phyloP scores from a whole-genome alignment of 2,113 vertebrate genomes.

The Serinus canaria region DNA sequence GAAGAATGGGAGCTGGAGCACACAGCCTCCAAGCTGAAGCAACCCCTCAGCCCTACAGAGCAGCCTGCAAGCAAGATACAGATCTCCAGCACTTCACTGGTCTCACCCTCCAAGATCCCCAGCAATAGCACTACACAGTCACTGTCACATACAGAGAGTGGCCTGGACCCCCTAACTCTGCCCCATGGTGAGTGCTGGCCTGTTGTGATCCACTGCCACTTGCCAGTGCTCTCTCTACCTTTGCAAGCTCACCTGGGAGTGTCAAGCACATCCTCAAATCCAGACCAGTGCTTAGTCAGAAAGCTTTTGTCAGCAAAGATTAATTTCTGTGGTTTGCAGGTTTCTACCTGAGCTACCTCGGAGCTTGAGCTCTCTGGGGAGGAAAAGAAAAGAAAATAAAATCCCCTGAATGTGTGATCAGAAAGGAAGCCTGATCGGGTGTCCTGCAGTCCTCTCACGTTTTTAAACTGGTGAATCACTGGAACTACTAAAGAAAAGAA shows the following conservation, averaged over 20 bases:
- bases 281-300: neutral
- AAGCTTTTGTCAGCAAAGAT: constrained; percentile 59
- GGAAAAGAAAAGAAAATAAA: constrained; percentile 53
- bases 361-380: constrained; percentile 39
- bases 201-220: accelerated
- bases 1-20: neutral
- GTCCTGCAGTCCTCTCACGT: neutral
- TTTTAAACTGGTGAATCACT: constrained; percentile 24
- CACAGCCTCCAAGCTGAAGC: neutral
- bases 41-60: neutral
- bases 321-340: constrained; percentile 50
- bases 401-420: constrained; percentile 35
- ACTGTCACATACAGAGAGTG: neutral
- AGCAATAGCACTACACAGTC: accelerated
- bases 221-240: neutral
- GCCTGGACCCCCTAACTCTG: neutral
- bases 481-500: neutral
- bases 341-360: constrained; percentile 51
- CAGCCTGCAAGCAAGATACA: neutral
- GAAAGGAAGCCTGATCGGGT: neutral
- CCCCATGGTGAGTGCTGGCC: accelerated
- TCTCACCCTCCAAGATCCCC: neutral
- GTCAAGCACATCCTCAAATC: neutral
- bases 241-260: neutral
- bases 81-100: neutral